These are phyloP conservation scores for Rhinatrema bivittatum DNA, from an alignment of 2,797 vertebrate species.

Conservation along the genomic window DNA sequence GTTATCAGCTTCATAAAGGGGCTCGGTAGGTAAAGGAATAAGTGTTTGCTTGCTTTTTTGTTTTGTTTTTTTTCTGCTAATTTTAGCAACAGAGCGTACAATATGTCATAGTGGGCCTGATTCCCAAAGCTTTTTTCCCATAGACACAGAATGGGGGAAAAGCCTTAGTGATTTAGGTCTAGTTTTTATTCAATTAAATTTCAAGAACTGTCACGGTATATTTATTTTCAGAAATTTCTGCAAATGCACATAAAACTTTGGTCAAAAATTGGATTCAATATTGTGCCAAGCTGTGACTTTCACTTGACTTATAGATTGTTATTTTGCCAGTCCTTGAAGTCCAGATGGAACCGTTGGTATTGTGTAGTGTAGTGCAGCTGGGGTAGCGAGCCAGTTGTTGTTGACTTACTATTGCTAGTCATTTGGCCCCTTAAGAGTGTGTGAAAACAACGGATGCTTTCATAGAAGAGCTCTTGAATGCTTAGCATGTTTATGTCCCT, in stretches of 20 bases:
- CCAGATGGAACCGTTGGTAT: constrained; percentile 2
- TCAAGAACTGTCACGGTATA: background rate
- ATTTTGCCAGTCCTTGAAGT: constrained; percentile 3
- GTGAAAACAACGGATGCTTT: constrained; percentile 1
- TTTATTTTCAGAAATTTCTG: constrained; percentile 1
- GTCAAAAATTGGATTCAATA: background rate
- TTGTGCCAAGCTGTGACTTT: background rate
- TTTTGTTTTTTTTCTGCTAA: background rate
- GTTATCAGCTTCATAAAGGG: constrained; percentile 91
- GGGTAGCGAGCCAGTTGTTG: background rate
- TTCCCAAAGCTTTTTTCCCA: no score
- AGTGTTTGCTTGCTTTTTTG: no score
- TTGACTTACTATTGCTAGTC: background rate
- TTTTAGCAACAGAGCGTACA: background rate
- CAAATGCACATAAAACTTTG: background rate
- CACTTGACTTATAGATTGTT: background rate
- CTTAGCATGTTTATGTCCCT: background rate
- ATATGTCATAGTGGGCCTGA: no score
- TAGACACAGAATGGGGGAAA: no score
- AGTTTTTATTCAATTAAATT: background rate
- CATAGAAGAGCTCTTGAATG: background rate
- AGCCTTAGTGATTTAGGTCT: no score
- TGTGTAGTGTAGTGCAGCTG: background rate
- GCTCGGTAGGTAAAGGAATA: constrained; percentile 73
- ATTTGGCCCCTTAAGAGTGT: no score